Evolutionary conservation across 2,888 invertebrate species (phyloP).

Genomic region (Drosophila niveifrons): DNA sequence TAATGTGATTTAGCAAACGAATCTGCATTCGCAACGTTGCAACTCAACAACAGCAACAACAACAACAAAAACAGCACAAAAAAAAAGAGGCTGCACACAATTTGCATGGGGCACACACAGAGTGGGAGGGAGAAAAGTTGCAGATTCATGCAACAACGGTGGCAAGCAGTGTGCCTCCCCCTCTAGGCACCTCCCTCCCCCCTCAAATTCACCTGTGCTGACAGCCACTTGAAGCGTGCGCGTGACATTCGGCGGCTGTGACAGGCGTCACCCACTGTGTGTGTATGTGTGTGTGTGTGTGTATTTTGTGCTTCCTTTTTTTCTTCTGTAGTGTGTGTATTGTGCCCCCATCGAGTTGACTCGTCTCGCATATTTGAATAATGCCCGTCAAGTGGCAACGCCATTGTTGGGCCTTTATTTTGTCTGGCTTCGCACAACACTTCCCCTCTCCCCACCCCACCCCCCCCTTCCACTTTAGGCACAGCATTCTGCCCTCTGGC

Average conservation of each 20-base stretch:
- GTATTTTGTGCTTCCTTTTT: constrained; percentile 16
- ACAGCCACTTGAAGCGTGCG: constrained; percentile 73
- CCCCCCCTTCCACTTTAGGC: background rate
- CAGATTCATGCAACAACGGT: constrained; percentile 14
- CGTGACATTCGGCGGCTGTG: constrained; percentile 78
- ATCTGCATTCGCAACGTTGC: constrained; percentile 44
- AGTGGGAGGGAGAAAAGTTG: constrained; percentile 4
- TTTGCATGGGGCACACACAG: background rate
- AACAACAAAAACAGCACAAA: background rate
- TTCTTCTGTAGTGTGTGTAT: background rate
- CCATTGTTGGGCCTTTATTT: constrained; percentile 62
- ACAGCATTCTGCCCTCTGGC: constrained; percentile 27
- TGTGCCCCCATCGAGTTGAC: constrained; percentile 5
- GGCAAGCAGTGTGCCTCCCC: constrained; percentile 4
- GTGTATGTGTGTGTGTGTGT: background rate
- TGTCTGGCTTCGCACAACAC: constrained; percentile 38
- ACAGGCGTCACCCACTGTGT: constrained; percentile 35
- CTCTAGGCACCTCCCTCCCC: background rate
- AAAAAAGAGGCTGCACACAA: constrained; percentile 6
- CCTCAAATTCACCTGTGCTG: constrained; percentile 24
- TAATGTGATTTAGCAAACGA: constrained; percentile 41
- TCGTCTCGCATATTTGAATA: constrained; percentile 66
- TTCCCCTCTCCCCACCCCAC: background rate
- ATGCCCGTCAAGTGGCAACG: constrained; percentile 74
- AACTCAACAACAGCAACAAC: background rate